Evolutionary conservation across 2,888 invertebrate species (phyloP).

Genomic region (Callinectes sapidus): DNA sequence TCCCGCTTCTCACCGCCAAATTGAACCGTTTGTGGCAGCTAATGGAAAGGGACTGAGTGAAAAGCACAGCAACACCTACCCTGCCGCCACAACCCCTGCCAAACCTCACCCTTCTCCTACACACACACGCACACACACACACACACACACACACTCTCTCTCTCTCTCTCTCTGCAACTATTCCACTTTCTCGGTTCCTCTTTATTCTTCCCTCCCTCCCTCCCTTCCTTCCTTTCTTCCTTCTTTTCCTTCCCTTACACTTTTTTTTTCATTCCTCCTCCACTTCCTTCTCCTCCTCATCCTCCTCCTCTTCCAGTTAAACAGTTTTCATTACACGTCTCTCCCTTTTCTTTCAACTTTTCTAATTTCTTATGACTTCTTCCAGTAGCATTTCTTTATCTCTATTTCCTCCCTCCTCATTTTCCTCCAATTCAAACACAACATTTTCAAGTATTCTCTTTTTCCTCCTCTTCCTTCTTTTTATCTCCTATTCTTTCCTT

Average conservation of each 20-base stretch:
- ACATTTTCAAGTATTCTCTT: not conserved
- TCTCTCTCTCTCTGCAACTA: not conserved
- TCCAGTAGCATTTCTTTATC: too few relatives aligned
- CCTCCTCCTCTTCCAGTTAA: not conserved
- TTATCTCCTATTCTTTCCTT: not conserved
- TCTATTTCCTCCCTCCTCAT: too few relatives aligned
- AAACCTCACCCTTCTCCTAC: not conserved
- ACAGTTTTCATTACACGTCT: not conserved
- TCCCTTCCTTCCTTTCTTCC: not conserved
- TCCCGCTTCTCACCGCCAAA: constrained; percentile 57
- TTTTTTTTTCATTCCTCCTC: not conserved
- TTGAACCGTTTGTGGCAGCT: constrained; percentile 66
- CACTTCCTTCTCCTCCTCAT: not conserved
- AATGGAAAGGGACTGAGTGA: constrained; percentile 63
- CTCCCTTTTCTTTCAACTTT: not conserved
- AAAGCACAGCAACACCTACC: constrained; percentile 54
- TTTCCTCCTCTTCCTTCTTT: not conserved
- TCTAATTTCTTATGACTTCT: not conserved
- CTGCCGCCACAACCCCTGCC: not conserved
- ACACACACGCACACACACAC: not conserved
- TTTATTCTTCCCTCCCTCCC: not conserved
- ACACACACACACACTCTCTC: not conserved
- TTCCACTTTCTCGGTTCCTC: not conserved
- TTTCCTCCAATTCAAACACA: not conserved
- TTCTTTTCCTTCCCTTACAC: not conserved